Base-by-base conservation (phyloP, 1,140 invertebrate genomes). In the Zaprionus inermis region DNA sequence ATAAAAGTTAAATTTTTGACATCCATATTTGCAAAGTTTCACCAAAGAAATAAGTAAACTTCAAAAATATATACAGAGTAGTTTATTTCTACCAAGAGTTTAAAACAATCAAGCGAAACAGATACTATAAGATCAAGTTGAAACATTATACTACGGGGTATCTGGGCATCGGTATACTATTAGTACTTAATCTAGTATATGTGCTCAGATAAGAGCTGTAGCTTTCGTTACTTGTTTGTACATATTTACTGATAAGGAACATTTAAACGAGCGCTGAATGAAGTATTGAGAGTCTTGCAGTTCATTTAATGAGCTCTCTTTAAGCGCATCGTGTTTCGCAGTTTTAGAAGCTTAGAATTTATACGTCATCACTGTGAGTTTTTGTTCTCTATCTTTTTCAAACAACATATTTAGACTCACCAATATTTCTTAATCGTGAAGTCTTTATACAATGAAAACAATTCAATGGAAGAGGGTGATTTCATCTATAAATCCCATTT, bases 191-290 rank as follows among this genome's bases (percentile, higher is more conserved):
- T 28, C 1, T 12, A 24, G 5, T 28, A 16, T 24, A 7, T 22
- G 22, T 36, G 57, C 44, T 49, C 44, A 49, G 44, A 73, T 73
- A 73, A 73, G 71, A 56, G 32, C 4, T 32, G 30, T 32, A 32
- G 30, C 4, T 32, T 32, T 5, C 30, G 20, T 46, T 9, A 16
- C n/a, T 44, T 44, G 38, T 44, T 55, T 28, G 64, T 38, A 49
- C 36, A 22, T 30, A 52, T 16, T 22, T 24, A 24, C 57, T 73
- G 71, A 73, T 73, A 73, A 61, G 20, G 24, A 12, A 5, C 3
- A 51, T 18, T 36, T 22, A 49, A 44, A 14, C 28, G n/a, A 60
- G 14, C 36, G 46, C 20, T 54, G 20, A 16, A 30, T 30, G 16
- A 5, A 71, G 49, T 49, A 59, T 18, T 46, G 41, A 68, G 30